Evolutionary conservation across 2,113 vertebrate species (phyloP).

Genomic region (Haemorhous mexicanus): DNA sequence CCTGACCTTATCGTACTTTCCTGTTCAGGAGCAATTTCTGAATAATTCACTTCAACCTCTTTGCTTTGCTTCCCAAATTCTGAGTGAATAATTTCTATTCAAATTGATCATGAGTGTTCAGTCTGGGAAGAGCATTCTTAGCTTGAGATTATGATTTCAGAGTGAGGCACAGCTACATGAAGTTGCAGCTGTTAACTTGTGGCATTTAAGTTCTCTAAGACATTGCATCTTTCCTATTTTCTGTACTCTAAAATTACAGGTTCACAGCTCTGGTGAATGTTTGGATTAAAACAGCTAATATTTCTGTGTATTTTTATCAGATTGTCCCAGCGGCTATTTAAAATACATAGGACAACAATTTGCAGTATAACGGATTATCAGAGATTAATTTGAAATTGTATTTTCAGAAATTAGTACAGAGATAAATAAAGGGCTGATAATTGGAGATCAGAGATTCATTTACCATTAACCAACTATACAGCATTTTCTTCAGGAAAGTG

Average conservation of each 20-base stretch:
- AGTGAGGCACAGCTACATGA: not conserved
- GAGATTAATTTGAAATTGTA: not conserved
- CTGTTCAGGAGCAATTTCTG: slow-evolving; percentile 15
- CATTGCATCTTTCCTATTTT: not conserved
- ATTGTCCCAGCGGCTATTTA: not conserved
- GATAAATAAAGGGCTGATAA: not conserved
- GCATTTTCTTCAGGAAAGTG: not conserved
- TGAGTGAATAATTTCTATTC: slow-evolving; percentile 35
- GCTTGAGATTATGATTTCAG: slow-evolving; percentile 2
- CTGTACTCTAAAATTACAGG: not conserved
- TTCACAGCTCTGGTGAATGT: not conserved
- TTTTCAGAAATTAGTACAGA: not conserved
- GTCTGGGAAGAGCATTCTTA: not conserved
- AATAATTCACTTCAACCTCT: slow-evolving; percentile 27
- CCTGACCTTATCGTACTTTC: slow-evolving; percentile 15
- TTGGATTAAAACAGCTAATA: slow-evolving; percentile 22
- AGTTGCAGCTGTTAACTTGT: slow-evolving; percentile 10
- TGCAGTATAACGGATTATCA: not conserved
- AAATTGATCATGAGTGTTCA: slow-evolving; percentile 21
- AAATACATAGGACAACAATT: not conserved
- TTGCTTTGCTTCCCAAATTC: slow-evolving; percentile 7
- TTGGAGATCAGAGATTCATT: not conserved
- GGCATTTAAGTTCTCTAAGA: not conserved
- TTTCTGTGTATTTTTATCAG: slow-evolving; percentile 16
- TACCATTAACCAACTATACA: not conserved